Evolutionary conservation across 1,140 invertebrate species (phyloP), one percentile per base, ranked within the genome.

Genomic region (Eupristina koningsbergeri): DNA sequence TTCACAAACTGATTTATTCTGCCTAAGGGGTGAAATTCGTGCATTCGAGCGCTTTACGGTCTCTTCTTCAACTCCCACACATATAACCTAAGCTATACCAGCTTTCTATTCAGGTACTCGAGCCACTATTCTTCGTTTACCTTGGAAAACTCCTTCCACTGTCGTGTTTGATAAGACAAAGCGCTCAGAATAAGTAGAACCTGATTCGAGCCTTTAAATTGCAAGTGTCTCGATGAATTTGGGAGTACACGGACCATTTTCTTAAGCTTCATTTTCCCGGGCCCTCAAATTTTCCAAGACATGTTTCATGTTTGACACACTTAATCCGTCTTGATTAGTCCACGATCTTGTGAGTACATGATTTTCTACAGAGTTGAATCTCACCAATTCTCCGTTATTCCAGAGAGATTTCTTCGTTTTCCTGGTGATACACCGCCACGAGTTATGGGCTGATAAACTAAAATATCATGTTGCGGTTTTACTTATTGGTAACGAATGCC

Each of bases 291-390:
- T 34, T 34, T 31, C 17, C 36, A 0, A 31, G 7, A 6, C 53
- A 36, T n/a, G 75, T 8, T 17, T 29, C n/a, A n/a, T 15, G 47
- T 17, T 50, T 15, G 7, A 8, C n/a, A n/a, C n/a, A n/a, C n/a
- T n/a, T n/a, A n/a, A n/a, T n/a, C n/a, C n/a, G n/a, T n/a, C n/a
- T n/a, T n/a, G n/a, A n/a, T n/a, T n/a, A n/a, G n/a, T n/a, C n/a
- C n/a, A n/a, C 31, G 22, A 7, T 1, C 17, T 1, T 41, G 6
- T 31, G 26, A 19, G 1, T 75, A 80, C 78, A 64, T 80, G 78
- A 80, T 80, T 71, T 63, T 29, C 41, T 69, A 45, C 45, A 69
- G 53, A 80, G 64, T 80, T 69, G n/a, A n/a, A n/a, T n/a, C n/a
- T n/a, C n/a, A n/a, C n/a, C n/a, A n/a, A n/a, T n/a, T n/a, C n/a